Evolutionary conservation across 1,140 invertebrate genomes (phyloP).

Genomic region (Globodera rostochiensis): DNA sequence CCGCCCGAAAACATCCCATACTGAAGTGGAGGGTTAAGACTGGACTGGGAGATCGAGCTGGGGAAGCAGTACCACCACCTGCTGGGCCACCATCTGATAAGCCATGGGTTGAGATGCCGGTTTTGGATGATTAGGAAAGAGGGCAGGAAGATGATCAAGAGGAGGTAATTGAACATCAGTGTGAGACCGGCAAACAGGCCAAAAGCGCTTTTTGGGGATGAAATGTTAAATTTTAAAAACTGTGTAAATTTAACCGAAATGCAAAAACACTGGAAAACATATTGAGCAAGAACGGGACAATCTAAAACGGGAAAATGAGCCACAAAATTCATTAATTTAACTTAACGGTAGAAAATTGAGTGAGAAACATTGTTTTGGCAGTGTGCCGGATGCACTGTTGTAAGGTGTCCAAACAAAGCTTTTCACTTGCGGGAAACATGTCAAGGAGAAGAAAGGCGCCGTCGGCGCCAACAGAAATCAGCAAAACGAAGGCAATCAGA

Average conservation of each 20-base stretch:
- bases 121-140: conserved; percentile 57
- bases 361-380: conserved; percentile 62
- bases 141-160: conserved; percentile 61
- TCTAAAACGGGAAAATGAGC: conserved; percentile 41
- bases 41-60: background rate
- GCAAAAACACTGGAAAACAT: conserved; percentile 60
- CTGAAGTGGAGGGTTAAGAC: background rate
- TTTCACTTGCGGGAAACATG: conserved; percentile 49
- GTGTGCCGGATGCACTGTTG: conserved; percentile 47
- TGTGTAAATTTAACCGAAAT: conserved; percentile 45
- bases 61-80: conserved; percentile 36
- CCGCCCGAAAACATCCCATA: background rate
- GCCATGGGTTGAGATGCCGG: conserved; percentile 41
- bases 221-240: conserved; percentile 1
- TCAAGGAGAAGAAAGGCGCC: conserved; percentile 60
- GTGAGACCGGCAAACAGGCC: conserved; percentile 64
- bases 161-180: conserved; percentile 59
- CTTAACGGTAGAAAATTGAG: conserved; percentile 58
- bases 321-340: background rate
- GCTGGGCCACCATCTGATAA: conserved; percentile 24
- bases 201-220: conserved; percentile 48
- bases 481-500: conserved; percentile 61
- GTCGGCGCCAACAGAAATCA: conserved; percentile 62
- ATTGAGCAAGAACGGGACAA: conserved; percentile 62
- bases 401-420: conserved; percentile 44